These are phyloP conservation scores for Acomys russatus DNA, from an alignment of 2,797 vertebrate species.

Conservation along the genomic window DNA sequence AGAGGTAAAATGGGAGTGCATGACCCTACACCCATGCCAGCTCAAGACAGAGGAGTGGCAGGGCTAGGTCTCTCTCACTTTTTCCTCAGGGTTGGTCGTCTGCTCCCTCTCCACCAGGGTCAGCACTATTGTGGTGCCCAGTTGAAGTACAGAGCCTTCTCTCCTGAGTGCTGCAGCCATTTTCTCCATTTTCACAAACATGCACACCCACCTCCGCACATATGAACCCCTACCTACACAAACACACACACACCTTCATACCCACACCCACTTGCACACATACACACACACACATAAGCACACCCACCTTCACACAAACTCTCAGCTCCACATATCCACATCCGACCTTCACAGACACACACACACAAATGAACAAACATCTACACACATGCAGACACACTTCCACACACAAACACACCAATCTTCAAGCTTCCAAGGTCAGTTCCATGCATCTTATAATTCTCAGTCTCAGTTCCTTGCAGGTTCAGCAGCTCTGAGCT, in stretches of 20 bases:
- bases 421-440: background rate
- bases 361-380: background rate
- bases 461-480: background rate
- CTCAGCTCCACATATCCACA: background rate
- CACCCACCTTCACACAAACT: too few relatives aligned
- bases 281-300: background rate
- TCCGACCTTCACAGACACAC: background rate
- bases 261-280: background rate
- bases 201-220: background rate
- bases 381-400: background rate
- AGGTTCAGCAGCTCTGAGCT: background rate
- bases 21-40: too few relatives aligned
- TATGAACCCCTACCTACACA: background rate
- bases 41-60: too few relatives aligned
- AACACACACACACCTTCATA: background rate
- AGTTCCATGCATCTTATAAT: background rate
- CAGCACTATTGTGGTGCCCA: too few relatives aligned
- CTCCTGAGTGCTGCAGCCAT: too few relatives aligned
- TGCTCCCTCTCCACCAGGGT: too few relatives aligned
- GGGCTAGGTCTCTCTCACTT: too few relatives aligned
- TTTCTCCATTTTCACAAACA: too few relatives aligned
- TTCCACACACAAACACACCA: background rate
- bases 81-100: too few relatives aligned
- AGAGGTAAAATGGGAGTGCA: too few relatives aligned
- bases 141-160: too few relatives aligned